phyloP scores from a whole-genome alignment of 2,888 invertebrate genomes.

The Celastrina argiolus region DNA sequence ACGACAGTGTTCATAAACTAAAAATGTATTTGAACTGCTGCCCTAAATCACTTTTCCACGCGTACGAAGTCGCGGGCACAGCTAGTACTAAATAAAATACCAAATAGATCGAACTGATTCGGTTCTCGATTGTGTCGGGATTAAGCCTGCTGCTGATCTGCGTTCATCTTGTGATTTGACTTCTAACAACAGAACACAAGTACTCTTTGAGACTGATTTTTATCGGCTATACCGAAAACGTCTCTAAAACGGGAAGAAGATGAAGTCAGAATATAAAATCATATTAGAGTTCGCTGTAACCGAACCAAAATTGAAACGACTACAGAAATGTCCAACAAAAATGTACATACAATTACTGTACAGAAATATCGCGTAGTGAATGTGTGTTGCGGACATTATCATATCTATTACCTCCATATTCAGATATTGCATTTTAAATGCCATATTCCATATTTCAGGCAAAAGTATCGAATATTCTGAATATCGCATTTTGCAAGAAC shows the following conservation, averaged over 20 bases:
- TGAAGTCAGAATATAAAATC: not conserved
- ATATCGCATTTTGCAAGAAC: not conserved
- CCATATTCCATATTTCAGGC: not conserved
- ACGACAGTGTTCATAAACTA: no score
- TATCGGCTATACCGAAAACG: no score
- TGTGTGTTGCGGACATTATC: not conserved
- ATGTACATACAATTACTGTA: conserved; percentile 1
- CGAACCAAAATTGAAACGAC: not conserved
- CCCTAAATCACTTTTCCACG: no score
- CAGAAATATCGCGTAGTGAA: not conserved
- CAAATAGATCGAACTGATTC: no score
- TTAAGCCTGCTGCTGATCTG: no score
- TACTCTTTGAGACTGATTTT: no score
- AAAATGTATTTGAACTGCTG: no score
- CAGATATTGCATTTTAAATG: not conserved
- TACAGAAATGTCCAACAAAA: not conserved
- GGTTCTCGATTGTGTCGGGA: no score
- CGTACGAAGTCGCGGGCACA: no score
- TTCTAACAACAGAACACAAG: no score
- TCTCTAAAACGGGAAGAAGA: not conserved
- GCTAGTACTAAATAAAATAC: no score
- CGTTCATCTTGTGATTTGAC: no score
- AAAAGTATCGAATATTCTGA: conserved; percentile 4
- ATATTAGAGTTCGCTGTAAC: not conserved
- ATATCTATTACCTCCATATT: conserved; percentile 11